Base-by-base conservation (phyloP, 2,113 vertebrate species). In the Jaculus jaculus region DNA sequence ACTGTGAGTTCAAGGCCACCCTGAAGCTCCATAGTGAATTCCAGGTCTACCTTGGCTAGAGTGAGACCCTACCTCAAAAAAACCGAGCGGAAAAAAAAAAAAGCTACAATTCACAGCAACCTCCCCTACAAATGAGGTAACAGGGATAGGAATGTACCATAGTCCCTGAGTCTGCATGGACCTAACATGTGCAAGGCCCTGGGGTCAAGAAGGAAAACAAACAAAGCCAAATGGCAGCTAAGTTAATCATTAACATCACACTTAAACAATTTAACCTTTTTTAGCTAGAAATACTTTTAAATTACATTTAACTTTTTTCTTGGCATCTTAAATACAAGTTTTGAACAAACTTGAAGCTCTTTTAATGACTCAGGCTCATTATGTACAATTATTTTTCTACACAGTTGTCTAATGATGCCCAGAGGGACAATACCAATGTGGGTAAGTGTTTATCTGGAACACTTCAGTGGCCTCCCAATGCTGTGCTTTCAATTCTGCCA, bases 331-430 rank as follows among this genome's bases (percentile, higher is more conserved):
- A 74, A 80, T 91, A 74, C 34, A 96, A 51, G 85, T 61, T 89
- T 68, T 91, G 74, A 94, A 94, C 20, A 75, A 47, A 93, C 12
- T 79, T 91, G 39, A 58, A 75, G 71, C 37, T 80, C 77, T 87
- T 86, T 87, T 88, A 94, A 96, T 83, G 87, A 90, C 42, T 88
- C 74, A 18, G 5, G 18, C 87, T 96, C 78, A 51, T 97, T 88
- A 93, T 92, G 88, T 96, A 80, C 93, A 96, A 87, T 97, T 95
- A 92, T 90, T 77, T 88, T 11, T 78, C 78, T 7, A 47, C 47
- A 68, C 21, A 68, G 54, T 68, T 68, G 34, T 69, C 75, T 96
- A 97, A 95, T 65, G 88, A 96, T 60, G 92, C 97, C 92, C 93
- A 63, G 74, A 95, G 96, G 88, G 90, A 93, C 74, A 79, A 80